phyloP scores from a whole-genome alignment of 53 echinoderm and acorn worm species.

The Holothuria leucospilota region DNA sequence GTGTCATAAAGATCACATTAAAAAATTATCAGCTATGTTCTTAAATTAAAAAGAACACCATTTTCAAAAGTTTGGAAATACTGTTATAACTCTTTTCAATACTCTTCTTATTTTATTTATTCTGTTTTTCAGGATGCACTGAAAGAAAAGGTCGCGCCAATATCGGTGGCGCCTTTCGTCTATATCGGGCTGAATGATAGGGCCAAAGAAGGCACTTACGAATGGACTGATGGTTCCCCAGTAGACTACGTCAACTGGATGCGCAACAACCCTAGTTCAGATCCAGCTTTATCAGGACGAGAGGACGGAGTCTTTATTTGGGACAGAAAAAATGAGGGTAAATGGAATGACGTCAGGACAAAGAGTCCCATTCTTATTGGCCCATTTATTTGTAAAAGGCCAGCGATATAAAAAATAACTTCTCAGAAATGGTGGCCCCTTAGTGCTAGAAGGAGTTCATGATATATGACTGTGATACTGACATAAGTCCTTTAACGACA shows the following conservation, averaged over 20 bases:
- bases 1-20: no score
- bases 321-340: conserved; percentile 20
- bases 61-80: no score
- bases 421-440: no score
- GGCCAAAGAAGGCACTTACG: background rate
- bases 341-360: conserved; percentile 8
- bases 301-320: conserved; percentile 25
- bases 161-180: conserved; percentile 27
- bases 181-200: conserved; percentile 10
- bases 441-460: no score
- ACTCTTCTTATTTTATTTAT: no score
- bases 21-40: no score
- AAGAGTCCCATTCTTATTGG: conserved; percentile 2
- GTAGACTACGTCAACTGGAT: conserved; percentile 20
- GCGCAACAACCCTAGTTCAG: background rate
- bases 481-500: no score
- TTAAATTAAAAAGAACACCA: no score
- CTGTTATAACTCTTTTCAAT: no score
- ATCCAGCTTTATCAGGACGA: background rate
- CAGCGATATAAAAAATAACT: background rate
- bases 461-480: no score
- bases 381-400: conserved; percentile 31
- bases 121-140: background rate
- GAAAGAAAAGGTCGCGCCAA: background rate
- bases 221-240: conserved; percentile 13